A percentile compares a stretch with the other conserved stretches of the same genome.
These are phyloP conservation scores for Brachionus asplanchnoidis DNA, from an alignment of 1,140 invertebrate species.

Conservation along the genomic window DNA sequence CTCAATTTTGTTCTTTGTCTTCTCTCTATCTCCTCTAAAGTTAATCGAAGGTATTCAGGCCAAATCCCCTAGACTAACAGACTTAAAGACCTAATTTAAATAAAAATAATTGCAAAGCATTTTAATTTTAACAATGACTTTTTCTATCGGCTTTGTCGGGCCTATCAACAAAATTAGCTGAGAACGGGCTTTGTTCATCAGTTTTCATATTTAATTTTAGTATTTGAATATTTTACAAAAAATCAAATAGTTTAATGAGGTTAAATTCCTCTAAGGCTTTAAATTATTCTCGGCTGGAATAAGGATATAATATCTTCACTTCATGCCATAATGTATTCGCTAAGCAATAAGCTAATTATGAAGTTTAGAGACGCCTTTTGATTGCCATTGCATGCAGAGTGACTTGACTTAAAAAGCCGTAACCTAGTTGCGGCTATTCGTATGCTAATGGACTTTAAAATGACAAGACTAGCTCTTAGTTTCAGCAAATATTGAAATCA, in stretches of 20 bases:
- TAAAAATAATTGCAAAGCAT: background rate
- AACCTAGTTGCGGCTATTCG: background rate
- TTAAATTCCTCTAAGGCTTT: constrained; percentile 6
- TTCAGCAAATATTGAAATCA: background rate
- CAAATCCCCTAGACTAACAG: too few relatives aligned
- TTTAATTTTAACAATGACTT: constrained; percentile 5
- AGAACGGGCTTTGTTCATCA: background rate
- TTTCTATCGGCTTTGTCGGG: background rate
- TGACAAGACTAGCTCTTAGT: background rate
- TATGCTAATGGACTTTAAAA: background rate
- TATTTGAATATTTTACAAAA: background rate
- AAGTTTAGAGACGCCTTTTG: background rate
- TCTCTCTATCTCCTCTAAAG: too few relatives aligned
- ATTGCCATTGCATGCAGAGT: background rate
- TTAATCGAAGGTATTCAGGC: too few relatives aligned
- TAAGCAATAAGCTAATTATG: background rate
- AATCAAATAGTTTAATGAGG: constrained; percentile 28
- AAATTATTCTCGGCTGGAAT: background rate
- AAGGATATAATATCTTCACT: constrained; percentile 30
- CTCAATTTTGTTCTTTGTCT: too few relatives aligned
- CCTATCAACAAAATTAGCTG: constrained; percentile 21
- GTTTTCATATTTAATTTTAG: constrained; percentile 8
- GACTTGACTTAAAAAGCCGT: background rate
- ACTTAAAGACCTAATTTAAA: constrained; percentile 30
- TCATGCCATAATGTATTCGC: background rate